Evolutionary conservation across 2,888 invertebrate species (phyloP), one percentile per base, ranked within the genome.

Genomic region (Melieria omissa): DNA sequence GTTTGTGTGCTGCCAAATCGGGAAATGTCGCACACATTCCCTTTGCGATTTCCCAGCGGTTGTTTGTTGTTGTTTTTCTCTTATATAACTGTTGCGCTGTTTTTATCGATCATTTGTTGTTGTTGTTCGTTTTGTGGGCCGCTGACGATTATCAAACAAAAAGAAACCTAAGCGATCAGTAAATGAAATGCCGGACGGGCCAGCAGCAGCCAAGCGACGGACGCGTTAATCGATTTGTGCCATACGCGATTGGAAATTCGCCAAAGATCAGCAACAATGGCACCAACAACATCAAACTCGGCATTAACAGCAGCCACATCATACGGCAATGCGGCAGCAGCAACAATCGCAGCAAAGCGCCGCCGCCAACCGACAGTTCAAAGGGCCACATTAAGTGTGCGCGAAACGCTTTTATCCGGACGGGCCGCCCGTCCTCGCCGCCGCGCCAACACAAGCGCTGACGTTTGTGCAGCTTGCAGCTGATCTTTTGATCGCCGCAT

Each of bases 401-500:
- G 29, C 29, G 29, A 29, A 16, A 46, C 46, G 41, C 12, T 67
- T 60, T 67, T 16, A 60, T 12, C 58, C 10, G 12, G 0, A n/a
- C 10, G n/a, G 29, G 4, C 9, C 5, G 5, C 14, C 29, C 12
- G 5, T 41, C 29, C 42, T 61, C 45, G 16, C 5, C 47, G 42
- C 49, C 29, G 29, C 9, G 29, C 29, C 29, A 29, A 29, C 29
- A 29, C 44, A 65, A 16, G 41, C 29, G 16, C 49, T 49, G 55
- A 6, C 42, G 66, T 60, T 42, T 67, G 46, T 67, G 47, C 58
- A 67, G n/a, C 58, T 47, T 67, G 66, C 60, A 41, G 66, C 69
- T 72, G 72, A 65, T 49, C 70, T 62, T 65, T 57, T 73, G 73
- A 70, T 73, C 74, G 57, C 74, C 74, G 70, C 74, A 70, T 74